These are phyloP conservation scores for Pteropus rufus DNA, from an alignment of 2,797 vertebrate genomes.

Conservation along the genomic window DNA sequence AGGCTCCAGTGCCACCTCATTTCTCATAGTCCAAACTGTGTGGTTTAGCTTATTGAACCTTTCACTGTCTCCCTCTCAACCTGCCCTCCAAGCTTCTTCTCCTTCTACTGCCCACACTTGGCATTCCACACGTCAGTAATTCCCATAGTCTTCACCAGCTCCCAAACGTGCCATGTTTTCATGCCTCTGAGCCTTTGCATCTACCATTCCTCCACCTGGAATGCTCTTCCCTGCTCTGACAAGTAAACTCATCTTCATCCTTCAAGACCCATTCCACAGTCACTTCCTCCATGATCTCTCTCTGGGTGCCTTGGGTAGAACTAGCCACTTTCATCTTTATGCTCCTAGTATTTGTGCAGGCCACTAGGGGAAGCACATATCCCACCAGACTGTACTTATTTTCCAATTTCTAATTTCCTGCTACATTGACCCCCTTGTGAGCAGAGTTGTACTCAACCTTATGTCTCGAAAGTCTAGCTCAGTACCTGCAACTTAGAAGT, in stretches of 20 bases:
- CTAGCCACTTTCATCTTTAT: neutral
- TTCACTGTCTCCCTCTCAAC: neutral
- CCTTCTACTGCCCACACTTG: neutral
- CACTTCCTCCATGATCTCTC: neutral
- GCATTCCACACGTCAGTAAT: neutral
- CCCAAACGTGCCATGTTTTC: neutral
- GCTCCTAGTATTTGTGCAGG: neutral
- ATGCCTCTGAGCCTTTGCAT: neutral
- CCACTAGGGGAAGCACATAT: neutral
- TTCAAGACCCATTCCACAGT: neutral
- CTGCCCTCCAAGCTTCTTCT: neutral
- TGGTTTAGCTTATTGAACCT: neutral
- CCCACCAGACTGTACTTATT: neutral
- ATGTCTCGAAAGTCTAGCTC: neutral
- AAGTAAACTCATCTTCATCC: neutral
- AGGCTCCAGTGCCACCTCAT: neutral
- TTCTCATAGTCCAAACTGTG: neutral
- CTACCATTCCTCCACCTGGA: neutral
- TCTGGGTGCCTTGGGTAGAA: neutral
- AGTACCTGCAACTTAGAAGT: neutral
- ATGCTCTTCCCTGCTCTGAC: neutral
- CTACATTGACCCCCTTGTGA: neutral
- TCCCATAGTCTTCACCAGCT: neutral
- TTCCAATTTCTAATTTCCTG: neutral
- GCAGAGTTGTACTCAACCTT: neutral